These are phyloP conservation scores for Philaethria dido DNA, from an alignment of 2,888 invertebrate species.

Conservation along the genomic window DNA sequence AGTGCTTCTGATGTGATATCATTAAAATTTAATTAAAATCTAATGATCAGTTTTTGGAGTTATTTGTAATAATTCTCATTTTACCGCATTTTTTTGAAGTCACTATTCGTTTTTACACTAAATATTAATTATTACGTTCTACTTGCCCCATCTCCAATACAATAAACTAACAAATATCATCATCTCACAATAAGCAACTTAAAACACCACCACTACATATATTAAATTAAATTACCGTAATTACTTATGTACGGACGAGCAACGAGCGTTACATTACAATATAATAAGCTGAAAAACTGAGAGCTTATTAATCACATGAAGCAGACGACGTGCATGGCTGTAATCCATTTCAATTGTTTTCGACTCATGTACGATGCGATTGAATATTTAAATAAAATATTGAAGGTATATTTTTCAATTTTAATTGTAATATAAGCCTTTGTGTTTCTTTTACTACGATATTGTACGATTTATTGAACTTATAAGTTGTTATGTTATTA, in stretches of 20 bases:
- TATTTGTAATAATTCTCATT: too few relatives aligned
- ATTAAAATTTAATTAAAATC: too few relatives aligned
- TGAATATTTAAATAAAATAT: constrained; percentile 19
- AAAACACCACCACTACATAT: not conserved
- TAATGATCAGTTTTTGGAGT: too few relatives aligned
- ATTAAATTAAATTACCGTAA: not conserved
- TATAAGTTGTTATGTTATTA: too few relatives aligned
- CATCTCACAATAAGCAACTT: not conserved
- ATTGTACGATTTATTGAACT: too few relatives aligned
- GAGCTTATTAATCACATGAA: constrained; percentile 23
- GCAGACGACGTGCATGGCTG: constrained; percentile 6
- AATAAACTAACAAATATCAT: too few relatives aligned
- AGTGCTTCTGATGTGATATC: too few relatives aligned
- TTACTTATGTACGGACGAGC: constrained; percentile 4
- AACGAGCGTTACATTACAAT: constrained; percentile 8
- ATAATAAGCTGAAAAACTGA: constrained; percentile 15
- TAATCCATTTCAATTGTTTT: constrained; percentile 26
- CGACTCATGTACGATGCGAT: constrained; percentile 7
- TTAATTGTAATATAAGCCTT: not conserved
- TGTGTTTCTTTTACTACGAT: not conserved
- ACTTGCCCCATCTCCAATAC: too few relatives aligned
- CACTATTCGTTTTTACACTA: too few relatives aligned
- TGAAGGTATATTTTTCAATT: not conserved
- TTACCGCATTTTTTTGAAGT: too few relatives aligned
- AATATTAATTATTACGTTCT: too few relatives aligned